Percentiles rank a stretch among this genome's conserved stretches.
Conservation (phyloP, 2,113 vertebrate species). For the Gymnarchus niloticus region DNA sequence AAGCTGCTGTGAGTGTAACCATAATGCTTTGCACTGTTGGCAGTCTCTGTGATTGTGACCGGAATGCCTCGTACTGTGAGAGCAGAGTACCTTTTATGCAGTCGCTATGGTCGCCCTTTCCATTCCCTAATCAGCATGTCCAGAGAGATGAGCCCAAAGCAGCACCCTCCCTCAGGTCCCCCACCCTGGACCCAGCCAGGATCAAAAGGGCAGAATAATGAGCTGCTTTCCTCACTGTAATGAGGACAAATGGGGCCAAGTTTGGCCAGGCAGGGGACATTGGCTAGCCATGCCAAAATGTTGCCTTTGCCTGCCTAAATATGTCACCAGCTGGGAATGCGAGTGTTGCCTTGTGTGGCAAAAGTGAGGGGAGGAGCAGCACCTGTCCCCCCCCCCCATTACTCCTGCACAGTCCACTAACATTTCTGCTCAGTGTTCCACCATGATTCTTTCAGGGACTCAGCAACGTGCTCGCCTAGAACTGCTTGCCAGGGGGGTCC, state of each 20-base stretch:
- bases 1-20: background rate
- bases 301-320: conserved; percentile 10
- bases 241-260: background rate
- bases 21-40: background rate
- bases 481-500: too few species aligned
- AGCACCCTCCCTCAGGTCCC: background rate
- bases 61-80: background rate
- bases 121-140: background rate
- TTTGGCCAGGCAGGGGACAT: conserved; percentile 4
- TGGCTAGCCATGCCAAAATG: background rate
- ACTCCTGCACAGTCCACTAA: background rate
- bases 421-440: background rate
- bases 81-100: background rate
- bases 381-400: background rate
- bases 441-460: too few species aligned
- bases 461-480: too few species aligned
- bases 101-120: background rate
- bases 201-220: background rate
- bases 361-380: background rate
- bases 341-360: background rate
- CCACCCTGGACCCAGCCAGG: background rate
- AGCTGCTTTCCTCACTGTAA: background rate
- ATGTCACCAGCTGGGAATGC: conserved; percentile 5
- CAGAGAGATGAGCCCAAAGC: background rate
- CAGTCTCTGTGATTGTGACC: background rate